Percentiles rank a stretch among this genome's conserved stretches.
Conservation (phyloP, 2,888 invertebrate genomes). For the Calliscelio sp. region DNA sequence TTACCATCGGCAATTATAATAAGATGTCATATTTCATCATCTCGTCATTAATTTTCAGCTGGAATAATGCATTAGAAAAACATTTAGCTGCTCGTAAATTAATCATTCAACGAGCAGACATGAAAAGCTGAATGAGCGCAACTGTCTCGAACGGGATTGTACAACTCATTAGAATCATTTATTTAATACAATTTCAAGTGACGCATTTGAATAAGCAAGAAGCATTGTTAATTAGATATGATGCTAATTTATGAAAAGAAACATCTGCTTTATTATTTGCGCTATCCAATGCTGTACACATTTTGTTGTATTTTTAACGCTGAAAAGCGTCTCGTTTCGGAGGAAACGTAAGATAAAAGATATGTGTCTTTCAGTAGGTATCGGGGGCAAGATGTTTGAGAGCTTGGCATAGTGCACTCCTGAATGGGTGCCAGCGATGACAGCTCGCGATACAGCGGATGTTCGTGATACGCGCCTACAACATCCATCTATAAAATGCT, state of each 20-base stretch:
- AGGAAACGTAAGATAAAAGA: constrained; percentile 47
- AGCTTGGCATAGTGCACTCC: constrained; percentile 42
- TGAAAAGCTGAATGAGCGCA: constrained; percentile 15
- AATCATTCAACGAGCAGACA: constrained; percentile 11
- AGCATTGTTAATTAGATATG: constrained; percentile 8
- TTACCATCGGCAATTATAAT: constrained; percentile 51
- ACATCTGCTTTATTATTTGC: too few species aligned
- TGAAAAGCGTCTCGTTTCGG: constrained; percentile 38
- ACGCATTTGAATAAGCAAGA: not conserved
- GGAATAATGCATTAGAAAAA: constrained; percentile 37
- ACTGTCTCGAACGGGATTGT: constrained; percentile 1
- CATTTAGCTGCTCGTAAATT: constrained; percentile 28
- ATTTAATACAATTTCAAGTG: constrained; percentile 3
- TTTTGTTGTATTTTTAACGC: not conserved
- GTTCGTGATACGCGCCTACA: constrained; percentile 73
- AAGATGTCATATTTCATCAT: constrained; percentile 49
- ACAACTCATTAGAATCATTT: constrained; percentile 19
- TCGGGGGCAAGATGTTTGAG: constrained; percentile 67
- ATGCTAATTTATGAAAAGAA: not conserved
- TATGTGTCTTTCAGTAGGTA: constrained; percentile 56
- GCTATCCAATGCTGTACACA: too few species aligned
- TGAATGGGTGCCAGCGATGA: constrained; percentile 70
- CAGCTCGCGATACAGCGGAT: constrained; percentile 76
- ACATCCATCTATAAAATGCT: constrained; percentile 78
- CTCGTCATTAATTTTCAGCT: constrained; percentile 36